phyloP scores from a whole-genome alignment of 2,797 vertebrate species.

The Molossus alvarezi region DNA sequence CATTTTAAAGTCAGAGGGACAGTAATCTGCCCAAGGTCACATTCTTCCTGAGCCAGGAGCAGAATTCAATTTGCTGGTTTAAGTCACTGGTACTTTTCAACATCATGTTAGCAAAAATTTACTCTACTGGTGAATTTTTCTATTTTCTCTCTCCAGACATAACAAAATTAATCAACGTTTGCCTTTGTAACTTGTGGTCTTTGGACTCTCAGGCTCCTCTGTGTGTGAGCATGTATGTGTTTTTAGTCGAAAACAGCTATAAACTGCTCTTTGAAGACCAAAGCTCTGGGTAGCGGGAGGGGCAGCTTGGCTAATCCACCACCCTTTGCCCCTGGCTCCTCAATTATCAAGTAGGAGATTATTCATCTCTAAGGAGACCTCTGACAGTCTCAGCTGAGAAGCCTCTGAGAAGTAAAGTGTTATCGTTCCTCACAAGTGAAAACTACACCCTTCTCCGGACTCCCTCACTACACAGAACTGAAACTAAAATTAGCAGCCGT shows the following conservation, averaged over 20 bases:
- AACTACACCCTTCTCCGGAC: not conserved
- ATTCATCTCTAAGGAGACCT: constrained; percentile 47
- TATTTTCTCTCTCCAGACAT: not conserved
- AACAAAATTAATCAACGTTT: constrained; percentile 42
- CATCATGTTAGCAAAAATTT: not conserved
- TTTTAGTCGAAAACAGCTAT: constrained; percentile 16
- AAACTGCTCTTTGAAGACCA: not conserved
- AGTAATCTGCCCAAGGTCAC: not conserved
- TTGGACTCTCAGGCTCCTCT: not conserved
- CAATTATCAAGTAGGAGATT: constrained; percentile 23
- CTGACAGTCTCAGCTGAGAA: constrained; percentile 37
- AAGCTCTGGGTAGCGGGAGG: not conserved
- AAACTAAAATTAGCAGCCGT: not conserved
- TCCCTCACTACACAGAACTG: not conserved
- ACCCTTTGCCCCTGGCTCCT: constrained; percentile 40
- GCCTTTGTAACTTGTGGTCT: not conserved
- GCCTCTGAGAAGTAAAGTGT: constrained; percentile 10
- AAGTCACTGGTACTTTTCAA: not conserved
- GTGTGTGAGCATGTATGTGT: not conserved
- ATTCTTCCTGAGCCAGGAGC: not conserved
- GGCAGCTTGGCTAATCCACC: not conserved
- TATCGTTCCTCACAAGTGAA: not conserved
- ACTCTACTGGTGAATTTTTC: not conserved
- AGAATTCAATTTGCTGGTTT: not conserved
- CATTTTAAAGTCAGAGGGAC: not conserved